Evolutionary conservation across 2,888 invertebrate species (phyloP).

Genomic region (Congeria kusceri): DNA sequence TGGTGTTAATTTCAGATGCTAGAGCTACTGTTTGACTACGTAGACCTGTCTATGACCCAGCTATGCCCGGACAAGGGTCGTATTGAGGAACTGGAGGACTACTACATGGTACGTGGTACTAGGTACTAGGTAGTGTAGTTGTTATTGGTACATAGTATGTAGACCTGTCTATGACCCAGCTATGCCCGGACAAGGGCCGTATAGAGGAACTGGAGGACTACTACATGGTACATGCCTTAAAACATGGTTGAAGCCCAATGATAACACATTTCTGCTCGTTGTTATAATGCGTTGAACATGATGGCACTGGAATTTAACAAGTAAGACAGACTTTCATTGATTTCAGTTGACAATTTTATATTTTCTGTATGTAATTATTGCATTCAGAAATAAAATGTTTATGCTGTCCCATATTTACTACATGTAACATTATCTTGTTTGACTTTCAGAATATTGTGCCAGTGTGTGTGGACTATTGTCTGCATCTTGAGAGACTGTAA

Average conservation of each 20-base stretch:
- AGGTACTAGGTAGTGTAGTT: not conserved
- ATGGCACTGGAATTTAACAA: too few relatives aligned
- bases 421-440: constrained; percentile 11
- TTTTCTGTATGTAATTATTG: too few relatives aligned
- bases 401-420: not conserved
- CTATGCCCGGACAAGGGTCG: constrained; percentile 79
- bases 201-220: constrained; percentile 84
- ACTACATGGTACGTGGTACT: constrained; percentile 79
- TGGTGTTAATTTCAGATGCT: constrained; percentile 76
- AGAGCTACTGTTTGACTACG: constrained; percentile 84
- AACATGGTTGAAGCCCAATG: too few relatives aligned
- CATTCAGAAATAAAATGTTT: too few relatives aligned
- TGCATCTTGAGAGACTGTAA: constrained; percentile 86
- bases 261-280: too few relatives aligned
- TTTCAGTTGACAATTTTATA: too few relatives aligned
- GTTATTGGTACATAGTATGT: constrained; percentile 84
- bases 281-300: too few relatives aligned
- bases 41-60: constrained; percentile 83
- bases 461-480: constrained; percentile 85
- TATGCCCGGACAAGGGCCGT: constrained; percentile 79
- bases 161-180: constrained; percentile 82
- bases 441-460: constrained; percentile 81
- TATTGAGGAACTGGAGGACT: constrained; percentile 84
- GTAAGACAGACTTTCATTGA: too few relatives aligned
- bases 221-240: constrained; percentile 78